Conservation (phyloP, 2,113 vertebrate genomes). For the Semnornis frantzii region DNA sequence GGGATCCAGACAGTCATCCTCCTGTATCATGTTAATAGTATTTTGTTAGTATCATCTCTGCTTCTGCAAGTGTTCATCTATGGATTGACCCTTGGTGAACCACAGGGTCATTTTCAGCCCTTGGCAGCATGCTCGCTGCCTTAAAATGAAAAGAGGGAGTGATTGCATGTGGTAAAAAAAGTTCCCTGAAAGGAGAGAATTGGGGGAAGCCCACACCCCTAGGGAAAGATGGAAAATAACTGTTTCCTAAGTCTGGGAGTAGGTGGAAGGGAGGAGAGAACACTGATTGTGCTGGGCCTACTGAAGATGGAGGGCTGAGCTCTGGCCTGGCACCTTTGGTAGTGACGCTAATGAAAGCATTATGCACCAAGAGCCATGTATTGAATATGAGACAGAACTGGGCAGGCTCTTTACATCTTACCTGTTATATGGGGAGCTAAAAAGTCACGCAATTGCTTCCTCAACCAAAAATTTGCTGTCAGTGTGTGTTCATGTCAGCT, state of each 20-base stretch:
- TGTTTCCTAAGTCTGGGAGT: background rate
- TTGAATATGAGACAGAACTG: background rate
- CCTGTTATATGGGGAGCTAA: background rate
- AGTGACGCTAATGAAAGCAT: background rate
- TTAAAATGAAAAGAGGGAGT: background rate
- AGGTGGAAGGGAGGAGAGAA: background rate
- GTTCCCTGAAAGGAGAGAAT: background rate
- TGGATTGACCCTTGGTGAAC: background rate
- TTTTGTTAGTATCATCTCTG: background rate
- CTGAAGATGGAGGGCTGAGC: background rate
- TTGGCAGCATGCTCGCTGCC: background rate
- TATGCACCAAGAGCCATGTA: background rate
- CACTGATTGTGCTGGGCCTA: background rate
- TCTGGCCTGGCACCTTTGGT: background rate
- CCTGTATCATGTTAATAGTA: background rate
- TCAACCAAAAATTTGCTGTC: constrained; percentile 16
- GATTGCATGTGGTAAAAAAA: background rate
- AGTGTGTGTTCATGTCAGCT: background rate
- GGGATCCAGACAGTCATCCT: background rate
- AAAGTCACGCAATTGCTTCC: background rate
- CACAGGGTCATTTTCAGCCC: background rate
- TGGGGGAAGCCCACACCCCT: background rate
- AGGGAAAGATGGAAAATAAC: background rate
- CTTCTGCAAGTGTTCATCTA: background rate
- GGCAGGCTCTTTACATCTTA: background rate